These are phyloP conservation scores for Parelbella ahira DNA, from an alignment of 2,888 invertebrate genomes.

Conservation along the genomic window DNA sequence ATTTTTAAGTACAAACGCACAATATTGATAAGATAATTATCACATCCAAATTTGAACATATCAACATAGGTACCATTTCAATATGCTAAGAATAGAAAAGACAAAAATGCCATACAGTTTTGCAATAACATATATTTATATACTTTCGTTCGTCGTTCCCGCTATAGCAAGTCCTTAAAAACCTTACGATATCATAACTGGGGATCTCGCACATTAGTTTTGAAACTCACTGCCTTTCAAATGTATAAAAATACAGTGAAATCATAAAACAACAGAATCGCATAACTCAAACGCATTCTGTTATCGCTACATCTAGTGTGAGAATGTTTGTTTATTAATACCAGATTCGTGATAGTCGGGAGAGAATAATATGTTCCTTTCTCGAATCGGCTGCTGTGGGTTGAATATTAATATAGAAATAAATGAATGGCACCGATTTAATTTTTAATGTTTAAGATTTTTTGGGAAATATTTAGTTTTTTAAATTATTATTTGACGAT, in stretches of 20 bases:
- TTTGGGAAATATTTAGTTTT: too few species aligned
- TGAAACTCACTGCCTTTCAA: conserved; percentile 36
- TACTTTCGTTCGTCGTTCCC: too few species aligned
- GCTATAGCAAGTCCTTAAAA: conserved; percentile 30
- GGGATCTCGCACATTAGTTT: conserved; percentile 56
- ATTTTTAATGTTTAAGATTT: not conserved
- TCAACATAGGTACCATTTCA: too few species aligned
- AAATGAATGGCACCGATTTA: conserved; percentile 1
- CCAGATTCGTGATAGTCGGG: conserved; percentile 28
- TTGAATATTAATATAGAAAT: conserved; percentile 7
- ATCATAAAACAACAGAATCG: conserved; percentile 43
- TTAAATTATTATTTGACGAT: too few species aligned
- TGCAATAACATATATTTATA: too few species aligned
- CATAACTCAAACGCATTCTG: conserved; percentile 37
- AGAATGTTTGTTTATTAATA: conserved; percentile 42
- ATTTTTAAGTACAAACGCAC: too few species aligned
- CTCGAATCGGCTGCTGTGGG: conserved; percentile 1
- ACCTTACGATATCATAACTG: conserved; percentile 39
- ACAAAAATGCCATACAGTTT: too few species aligned
- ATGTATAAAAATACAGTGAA: conserved; percentile 36
- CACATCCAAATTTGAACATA: too few species aligned
- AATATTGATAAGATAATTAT: too few species aligned
- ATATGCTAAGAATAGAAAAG: too few species aligned
- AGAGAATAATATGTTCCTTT: not conserved
- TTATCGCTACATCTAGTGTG: conserved; percentile 48